A percentile compares a stretch with the other conserved stretches of the same genome.
These are phyloP conservation scores for Vulpes lagopus DNA, from an alignment of 2,113 vertebrate species.

Conservation along the genomic window DNA sequence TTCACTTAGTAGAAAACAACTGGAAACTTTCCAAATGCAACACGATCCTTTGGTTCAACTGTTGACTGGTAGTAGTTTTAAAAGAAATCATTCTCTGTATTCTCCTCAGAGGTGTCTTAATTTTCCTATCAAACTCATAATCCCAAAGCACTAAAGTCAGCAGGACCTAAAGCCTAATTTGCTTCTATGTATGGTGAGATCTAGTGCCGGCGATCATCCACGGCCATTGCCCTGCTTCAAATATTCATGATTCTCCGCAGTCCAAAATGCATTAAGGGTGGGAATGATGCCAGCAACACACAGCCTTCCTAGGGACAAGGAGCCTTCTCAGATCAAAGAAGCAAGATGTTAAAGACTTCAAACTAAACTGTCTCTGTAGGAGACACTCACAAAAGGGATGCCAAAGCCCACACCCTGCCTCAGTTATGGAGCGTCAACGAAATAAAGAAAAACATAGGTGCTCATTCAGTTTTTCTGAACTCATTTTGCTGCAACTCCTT, in stretches of 20 bases:
- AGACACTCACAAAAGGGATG: constrained; percentile 81
- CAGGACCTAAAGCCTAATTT: constrained; percentile 84
- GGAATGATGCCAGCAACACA: constrained; percentile 85
- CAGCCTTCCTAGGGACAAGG: constrained; percentile 83
- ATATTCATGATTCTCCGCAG: constrained; percentile 86
- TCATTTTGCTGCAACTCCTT: constrained; percentile 64
- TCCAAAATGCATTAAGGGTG: constrained; percentile 88
- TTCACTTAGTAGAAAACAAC: neutral
- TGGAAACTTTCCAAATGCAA: neutral
- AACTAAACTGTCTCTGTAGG: constrained; percentile 81
- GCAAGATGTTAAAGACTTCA: constrained; percentile 86
- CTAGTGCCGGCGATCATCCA: constrained; percentile 76
- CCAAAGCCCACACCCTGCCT: constrained; percentile 70
- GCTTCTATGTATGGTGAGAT: constrained; percentile 80
- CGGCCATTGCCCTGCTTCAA: constrained; percentile 84
- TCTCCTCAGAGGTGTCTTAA: constrained; percentile 78
- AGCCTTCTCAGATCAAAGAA: constrained; percentile 85
- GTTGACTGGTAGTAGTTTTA: neutral
- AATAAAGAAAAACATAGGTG: constrained; percentile 56
- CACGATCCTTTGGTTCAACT: constrained; percentile 9
- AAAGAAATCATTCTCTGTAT: constrained; percentile 53
- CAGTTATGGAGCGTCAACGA: constrained; percentile 65
- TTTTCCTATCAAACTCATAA: constrained; percentile 82
- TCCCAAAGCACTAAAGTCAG: constrained; percentile 82
- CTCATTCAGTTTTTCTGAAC: constrained; percentile 59